Percentiles rank a stretch among this genome's conserved stretches.
Evolutionary conservation across 2,113 vertebrate genomes (phyloP).

Genomic region (Sphyrna mokarran): DNA sequence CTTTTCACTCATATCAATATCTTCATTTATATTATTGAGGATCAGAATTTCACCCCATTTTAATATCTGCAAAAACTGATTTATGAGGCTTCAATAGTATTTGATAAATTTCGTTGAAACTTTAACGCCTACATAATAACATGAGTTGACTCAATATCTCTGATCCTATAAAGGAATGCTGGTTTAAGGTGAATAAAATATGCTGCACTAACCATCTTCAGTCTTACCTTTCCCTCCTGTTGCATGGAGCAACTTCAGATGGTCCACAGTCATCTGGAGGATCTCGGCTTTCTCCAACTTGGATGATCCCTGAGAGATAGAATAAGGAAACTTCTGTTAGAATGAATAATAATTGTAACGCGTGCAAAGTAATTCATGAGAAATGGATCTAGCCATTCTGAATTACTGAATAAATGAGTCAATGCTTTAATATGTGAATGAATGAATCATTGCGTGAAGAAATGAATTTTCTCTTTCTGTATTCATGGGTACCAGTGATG

Average conservation of each 20-base stretch:
- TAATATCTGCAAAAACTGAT: neutral
- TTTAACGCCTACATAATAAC: neutral
- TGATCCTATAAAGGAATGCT: neutral
- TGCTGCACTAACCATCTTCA: neutral
- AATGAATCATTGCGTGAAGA: neutral
- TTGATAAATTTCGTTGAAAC: neutral
- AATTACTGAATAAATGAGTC: neutral
- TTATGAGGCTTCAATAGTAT: neutral
- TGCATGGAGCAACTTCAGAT: conserved; percentile 85
- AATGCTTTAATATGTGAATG: neutral
- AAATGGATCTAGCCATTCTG: neutral
- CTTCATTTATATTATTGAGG: neutral
- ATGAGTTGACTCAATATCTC: neutral
- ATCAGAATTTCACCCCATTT: neutral
- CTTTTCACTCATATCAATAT: neutral
- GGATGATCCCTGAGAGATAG: conserved; percentile 70
- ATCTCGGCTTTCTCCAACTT: conserved; percentile 93
- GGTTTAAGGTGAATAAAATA: neutral
- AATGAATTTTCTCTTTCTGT: neutral
- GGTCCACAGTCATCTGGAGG: conserved; percentile 91
- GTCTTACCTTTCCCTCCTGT: conserved; percentile 77
- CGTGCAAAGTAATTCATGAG: neutral
- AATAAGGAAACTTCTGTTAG: neutral
- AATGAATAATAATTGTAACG: neutral
- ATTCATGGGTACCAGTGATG: neutral